phyloP scores from a whole-genome alignment of 2,888 invertebrate genomes.

The Drosophila bunnanda region DNA sequence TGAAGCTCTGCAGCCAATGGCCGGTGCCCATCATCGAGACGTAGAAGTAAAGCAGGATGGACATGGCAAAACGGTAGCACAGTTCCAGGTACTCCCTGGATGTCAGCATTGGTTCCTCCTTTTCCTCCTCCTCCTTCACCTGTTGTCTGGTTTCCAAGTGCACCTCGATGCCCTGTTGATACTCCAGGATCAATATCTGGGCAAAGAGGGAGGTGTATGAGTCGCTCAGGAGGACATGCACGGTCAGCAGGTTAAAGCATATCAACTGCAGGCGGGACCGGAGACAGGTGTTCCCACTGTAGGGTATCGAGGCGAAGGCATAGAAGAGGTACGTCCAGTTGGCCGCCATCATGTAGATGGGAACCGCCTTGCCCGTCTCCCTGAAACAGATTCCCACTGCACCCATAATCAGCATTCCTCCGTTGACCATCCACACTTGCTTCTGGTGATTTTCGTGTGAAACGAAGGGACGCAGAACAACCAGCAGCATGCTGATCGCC shows the following conservation, averaged over 20 bases:
- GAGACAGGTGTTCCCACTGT: slow-evolving; percentile 56
- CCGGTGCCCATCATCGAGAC: slow-evolving; percentile 97
- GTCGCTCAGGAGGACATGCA: slow-evolving; percentile 89
- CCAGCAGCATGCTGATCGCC: slow-evolving; percentile 56
- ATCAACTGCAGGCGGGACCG: slow-evolving; percentile 86
- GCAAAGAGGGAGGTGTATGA: slow-evolving; percentile 92
- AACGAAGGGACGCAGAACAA: slow-evolving; percentile 61
- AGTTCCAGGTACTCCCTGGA: slow-evolving; percentile 44
- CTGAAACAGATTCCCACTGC: slow-evolving; percentile 71
- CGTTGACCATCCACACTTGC: slow-evolving; percentile 53
- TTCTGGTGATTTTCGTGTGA: slow-evolving; percentile 52
- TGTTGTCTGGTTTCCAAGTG: slow-evolving; percentile 25
- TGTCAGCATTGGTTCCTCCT: background rate
- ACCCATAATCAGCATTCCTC: slow-evolving; percentile 59
- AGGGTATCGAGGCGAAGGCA: slow-evolving; percentile 57
- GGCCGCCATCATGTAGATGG: slow-evolving; percentile 85
- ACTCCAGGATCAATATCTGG: slow-evolving; percentile 83
- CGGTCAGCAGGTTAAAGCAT: slow-evolving; percentile 87
- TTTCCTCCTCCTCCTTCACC: slow-evolving; percentile 15
- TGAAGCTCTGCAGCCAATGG: slow-evolving; percentile 97
- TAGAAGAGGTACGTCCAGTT: slow-evolving; percentile 86
- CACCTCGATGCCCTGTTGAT: slow-evolving; percentile 58
- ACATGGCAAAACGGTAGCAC: slow-evolving; percentile 85
- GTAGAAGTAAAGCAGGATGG: slow-evolving; percentile 89
- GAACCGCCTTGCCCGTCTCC: slow-evolving; percentile 84